Evolutionary conservation across 2,113 vertebrate species (phyloP).

Genomic region (Fukomys damarensis): DNA sequence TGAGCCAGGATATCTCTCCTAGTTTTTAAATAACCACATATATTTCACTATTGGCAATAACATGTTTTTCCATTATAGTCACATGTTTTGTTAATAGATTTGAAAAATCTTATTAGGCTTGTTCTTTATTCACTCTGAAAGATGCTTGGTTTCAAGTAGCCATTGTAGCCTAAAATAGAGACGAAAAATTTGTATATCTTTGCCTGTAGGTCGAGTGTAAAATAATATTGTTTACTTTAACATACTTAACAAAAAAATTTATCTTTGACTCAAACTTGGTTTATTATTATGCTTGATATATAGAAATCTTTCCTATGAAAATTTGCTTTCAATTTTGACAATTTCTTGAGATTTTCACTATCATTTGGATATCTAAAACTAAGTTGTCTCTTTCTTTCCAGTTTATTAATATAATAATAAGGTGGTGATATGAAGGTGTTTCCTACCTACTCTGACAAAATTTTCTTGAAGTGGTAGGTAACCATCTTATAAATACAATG

Average conservation of each 20-base stretch:
- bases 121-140: conserved; percentile 25
- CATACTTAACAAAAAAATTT: neutral
- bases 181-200: neutral
- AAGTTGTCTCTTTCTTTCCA: neutral
- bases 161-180: neutral
- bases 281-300: neutral
- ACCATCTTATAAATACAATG: neutral
- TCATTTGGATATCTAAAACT: neutral
- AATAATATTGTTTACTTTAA: neutral
- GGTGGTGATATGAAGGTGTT: neutral
- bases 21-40: neutral
- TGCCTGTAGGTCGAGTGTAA: neutral
- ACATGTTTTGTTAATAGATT: neutral
- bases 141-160: neutral
- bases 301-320: neutral
- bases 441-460: neutral
- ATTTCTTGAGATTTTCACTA: neutral
- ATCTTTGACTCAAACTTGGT: neutral
- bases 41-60: neutral
- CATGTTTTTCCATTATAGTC: neutral
- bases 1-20: neutral
- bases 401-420: neutral
- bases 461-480: neutral
- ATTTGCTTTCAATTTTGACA: neutral
- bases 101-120: neutral